Conservation (phyloP, 1,140 invertebrate species). For the Brachionus sp. region DNA sequence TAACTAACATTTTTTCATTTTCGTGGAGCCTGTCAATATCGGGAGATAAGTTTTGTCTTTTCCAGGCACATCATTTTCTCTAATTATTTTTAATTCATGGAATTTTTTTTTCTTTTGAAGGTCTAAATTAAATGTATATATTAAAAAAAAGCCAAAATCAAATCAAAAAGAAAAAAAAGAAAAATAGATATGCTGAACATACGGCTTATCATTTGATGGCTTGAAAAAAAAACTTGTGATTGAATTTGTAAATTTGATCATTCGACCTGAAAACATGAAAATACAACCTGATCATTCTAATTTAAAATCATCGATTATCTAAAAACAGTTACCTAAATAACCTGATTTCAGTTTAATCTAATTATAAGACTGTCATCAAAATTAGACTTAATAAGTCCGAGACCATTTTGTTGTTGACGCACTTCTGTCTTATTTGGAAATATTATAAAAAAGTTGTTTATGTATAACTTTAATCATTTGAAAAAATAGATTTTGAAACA, state of each 20-base stretch:
- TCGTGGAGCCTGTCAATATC: no score
- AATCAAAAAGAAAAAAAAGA: no score
- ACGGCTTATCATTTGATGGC: no score
- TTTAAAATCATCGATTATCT: neutral
- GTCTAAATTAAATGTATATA: no score
- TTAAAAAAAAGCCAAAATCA: no score
- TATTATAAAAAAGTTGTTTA: neutral
- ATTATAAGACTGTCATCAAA: slow-evolving; percentile 21
- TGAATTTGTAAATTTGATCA: neutral
- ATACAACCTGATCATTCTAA: neutral
- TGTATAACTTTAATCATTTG: neutral
- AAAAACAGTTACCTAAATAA: neutral
- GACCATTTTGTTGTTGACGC: neutral
- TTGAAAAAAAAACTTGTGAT: no score
- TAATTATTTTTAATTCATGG: no score
- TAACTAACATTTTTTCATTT: no score
- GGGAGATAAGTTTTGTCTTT: no score
- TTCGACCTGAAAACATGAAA: slow-evolving; percentile 11
- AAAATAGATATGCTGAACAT: no score
- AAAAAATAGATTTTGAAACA: neutral
- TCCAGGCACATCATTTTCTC: no score
- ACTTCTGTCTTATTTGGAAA: neutral
- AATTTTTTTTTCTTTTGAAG: no score
- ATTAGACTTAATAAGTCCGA: slow-evolving; percentile 4
- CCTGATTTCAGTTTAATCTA: neutral